Conservation (phyloP, 2,797 vertebrate genomes). For the Gastrophryne carolinensis region DNA sequence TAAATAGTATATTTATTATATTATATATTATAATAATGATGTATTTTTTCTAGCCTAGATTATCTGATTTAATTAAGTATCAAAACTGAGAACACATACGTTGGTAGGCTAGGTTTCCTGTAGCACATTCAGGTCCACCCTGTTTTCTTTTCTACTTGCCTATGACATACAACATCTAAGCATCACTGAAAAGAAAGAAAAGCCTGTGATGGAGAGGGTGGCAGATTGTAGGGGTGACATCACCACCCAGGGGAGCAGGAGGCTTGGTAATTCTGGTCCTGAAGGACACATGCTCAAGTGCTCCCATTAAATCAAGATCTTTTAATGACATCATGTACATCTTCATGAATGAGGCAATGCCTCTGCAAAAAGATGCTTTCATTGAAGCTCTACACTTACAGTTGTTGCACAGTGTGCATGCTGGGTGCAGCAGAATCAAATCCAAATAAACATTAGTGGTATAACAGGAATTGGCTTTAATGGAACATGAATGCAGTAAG, state of each 20-base stretch:
- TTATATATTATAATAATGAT: too few species aligned
- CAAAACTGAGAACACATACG: neutral
- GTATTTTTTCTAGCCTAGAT: too few species aligned
- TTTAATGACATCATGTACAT: constrained; percentile 8
- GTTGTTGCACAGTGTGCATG: too few species aligned
- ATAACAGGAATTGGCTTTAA: too few species aligned
- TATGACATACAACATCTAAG: constrained; percentile 21
- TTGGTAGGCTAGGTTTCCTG: neutral
- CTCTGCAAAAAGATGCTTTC: neutral
- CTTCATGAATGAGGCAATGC: neutral
- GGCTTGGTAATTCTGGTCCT: constrained; percentile 17
- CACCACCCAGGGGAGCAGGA: constrained; percentile 35
- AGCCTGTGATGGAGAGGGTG: neutral
- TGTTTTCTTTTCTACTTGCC: constrained; percentile 15
- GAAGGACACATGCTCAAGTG: neutral
- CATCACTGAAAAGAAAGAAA: constrained; percentile 25
- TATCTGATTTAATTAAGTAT: neutral
- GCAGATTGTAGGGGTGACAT: constrained; percentile 19
- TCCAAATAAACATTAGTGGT: too few species aligned
- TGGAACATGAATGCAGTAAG: too few species aligned
- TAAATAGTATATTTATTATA: too few species aligned
- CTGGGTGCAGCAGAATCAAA: too few species aligned
- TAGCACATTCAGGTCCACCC: neutral
- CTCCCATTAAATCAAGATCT: neutral
- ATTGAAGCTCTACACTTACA: too few species aligned